These are phyloP conservation scores for Craterocephalus amniculus DNA, from an alignment of 2,797 vertebrate genomes.

Conservation along the genomic window DNA sequence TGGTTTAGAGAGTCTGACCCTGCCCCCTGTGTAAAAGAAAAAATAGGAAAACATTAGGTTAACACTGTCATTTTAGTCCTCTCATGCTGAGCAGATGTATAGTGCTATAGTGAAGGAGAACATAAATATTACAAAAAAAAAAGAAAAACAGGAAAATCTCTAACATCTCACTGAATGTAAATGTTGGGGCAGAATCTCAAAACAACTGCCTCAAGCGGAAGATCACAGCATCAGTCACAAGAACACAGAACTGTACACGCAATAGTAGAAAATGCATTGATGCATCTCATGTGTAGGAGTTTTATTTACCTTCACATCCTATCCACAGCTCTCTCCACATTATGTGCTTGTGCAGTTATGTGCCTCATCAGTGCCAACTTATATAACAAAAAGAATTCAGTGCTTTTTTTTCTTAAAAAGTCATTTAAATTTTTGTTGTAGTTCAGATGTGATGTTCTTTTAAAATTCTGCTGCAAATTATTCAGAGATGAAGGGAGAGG, in stretches of 20 bases:
- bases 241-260: slow-evolving; percentile 16
- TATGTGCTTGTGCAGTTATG: neutral
- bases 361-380: slow-evolving; percentile 30
- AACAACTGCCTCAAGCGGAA: slow-evolving; percentile 13
- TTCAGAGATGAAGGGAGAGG: slow-evolving; percentile 7
- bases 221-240: slow-evolving; percentile 22
- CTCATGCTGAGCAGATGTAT: slow-evolving; percentile 9
- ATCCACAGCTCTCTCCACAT: slow-evolving; percentile 3
- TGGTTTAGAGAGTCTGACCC: slow-evolving; percentile 17
- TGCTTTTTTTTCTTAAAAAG: too few relatives aligned
- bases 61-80: neutral
- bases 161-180: slow-evolving; percentile 17
- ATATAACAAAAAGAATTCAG: slow-evolving; percentile 12
- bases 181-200: slow-evolving; percentile 14
- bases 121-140: slow-evolving; percentile 49
- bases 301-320: slow-evolving; percentile 45
- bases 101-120: slow-evolving; percentile 8
- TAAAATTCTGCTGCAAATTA: neutral
- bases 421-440: slow-evolving; percentile 24
- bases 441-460: too few relatives aligned
- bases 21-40: neutral
- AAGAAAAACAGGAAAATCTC: slow-evolving; percentile 14
- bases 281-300: slow-evolving; percentile 52
- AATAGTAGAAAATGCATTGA: slow-evolving; percentile 26
- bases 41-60: neutral